Evolutionary conservation across 2,888 invertebrate genomes (phyloP).

Genomic region (Theodoxus fluviatilis): DNA sequence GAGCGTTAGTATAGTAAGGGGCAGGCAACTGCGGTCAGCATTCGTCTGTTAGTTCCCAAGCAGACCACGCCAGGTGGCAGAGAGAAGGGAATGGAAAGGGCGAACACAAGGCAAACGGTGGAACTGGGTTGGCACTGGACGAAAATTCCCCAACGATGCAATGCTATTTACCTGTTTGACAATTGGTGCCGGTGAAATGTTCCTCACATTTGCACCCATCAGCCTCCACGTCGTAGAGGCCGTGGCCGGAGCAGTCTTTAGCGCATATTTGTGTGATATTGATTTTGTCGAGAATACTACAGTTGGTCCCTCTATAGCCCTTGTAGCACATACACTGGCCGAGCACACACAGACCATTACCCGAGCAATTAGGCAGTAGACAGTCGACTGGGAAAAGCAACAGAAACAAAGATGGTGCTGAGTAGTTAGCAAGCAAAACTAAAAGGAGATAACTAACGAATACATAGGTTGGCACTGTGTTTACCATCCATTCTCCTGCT

Average conservation of each 20-base stretch:
- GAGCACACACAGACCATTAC: conserved; percentile 87
- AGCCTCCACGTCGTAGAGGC: conserved; percentile 78
- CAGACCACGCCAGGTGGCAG: too few species aligned
- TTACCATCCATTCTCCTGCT: neutral
- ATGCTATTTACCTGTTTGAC: conserved; percentile 80
- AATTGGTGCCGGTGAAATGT: conserved; percentile 95
- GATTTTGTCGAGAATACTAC: conserved; percentile 67
- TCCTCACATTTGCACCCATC: conserved; percentile 90
- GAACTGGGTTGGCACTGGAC: too few species aligned
- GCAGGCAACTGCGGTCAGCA: too few species aligned
- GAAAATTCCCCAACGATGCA: too few species aligned
- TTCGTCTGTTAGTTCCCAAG: too few species aligned
- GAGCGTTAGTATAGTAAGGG: too few species aligned
- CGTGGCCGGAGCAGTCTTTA: conserved; percentile 62
- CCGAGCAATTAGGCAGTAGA: conserved; percentile 88
- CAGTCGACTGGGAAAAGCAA: conserved; percentile 78
- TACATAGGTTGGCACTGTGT: too few species aligned
- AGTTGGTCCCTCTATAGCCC: conserved; percentile 93
- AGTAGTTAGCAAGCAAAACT: too few species aligned
- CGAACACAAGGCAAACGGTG: too few species aligned
- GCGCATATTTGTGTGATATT: conserved; percentile 62
- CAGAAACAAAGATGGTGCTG: conserved; percentile 26
- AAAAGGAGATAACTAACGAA: too few species aligned
- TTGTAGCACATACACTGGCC: conserved; percentile 86
- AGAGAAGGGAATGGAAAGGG: too few species aligned